Percentiles rank a stretch among this genome's conserved stretches.
Evolutionary conservation across 2,888 invertebrate species (phyloP).

Genomic region (Plusia festucae): DNA sequence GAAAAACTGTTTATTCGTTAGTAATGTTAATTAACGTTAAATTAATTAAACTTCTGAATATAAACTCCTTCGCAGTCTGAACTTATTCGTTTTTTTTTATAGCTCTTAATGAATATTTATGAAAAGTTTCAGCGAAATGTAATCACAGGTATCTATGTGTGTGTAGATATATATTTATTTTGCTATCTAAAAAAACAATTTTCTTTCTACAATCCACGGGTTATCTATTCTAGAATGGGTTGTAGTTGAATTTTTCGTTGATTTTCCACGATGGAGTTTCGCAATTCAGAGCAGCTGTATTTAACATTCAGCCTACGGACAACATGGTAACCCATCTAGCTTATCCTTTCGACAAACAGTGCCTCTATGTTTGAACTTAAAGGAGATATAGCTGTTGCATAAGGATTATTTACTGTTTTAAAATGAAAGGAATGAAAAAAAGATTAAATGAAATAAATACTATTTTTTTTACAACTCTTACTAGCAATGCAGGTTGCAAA

Average conservation of each 20-base stretch:
- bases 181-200: no score
- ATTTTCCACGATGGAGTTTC: conserved; percentile 1
- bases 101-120: neutral
- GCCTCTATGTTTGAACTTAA: neutral
- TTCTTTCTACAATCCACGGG: no score
- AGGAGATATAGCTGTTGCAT: no score
- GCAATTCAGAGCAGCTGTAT: neutral
- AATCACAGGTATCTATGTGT: neutral
- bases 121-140: neutral
- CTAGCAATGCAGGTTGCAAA: no score
- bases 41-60: neutral
- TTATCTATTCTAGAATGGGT: no score
- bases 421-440: no score
- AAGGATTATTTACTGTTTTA: no score
- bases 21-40: neutral
- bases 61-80: neutral
- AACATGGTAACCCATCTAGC: conserved; percentile 8
- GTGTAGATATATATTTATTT: no score
- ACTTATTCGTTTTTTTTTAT: neutral
- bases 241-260: neutral
- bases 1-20: neutral
- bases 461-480: no score
- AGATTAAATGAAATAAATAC: no score
- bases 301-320: conserved; percentile 4
- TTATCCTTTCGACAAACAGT: conserved; percentile 1